phyloP scores from a whole-genome alignment of 2,113 vertebrate genomes.

The Cololabis saira region DNA sequence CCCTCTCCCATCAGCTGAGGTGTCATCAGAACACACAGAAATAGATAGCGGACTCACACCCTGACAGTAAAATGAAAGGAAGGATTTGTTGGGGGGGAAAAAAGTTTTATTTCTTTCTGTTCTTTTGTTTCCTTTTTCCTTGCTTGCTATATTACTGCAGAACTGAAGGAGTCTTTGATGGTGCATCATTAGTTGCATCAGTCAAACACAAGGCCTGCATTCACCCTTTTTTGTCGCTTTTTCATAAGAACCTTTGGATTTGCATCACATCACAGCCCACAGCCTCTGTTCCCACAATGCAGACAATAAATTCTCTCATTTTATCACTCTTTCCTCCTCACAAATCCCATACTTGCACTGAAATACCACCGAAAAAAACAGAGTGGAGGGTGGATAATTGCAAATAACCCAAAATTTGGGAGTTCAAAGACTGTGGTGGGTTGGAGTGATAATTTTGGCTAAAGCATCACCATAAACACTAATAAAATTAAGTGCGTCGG shows the following conservation, averaged over 20 bases:
- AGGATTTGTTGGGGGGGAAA: constrained; percentile 8
- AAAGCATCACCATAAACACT: constrained; percentile 90
- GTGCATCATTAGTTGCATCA: constrained; percentile 52
- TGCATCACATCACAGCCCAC: constrained; percentile 49
- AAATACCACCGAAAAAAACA: constrained; percentile 55
- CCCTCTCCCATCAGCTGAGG: constrained; percentile 33
- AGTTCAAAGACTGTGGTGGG: constrained; percentile 78
- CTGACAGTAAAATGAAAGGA: neutral
- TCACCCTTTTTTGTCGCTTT: constrained; percentile 11
- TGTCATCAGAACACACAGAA: constrained; percentile 36
- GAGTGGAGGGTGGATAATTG: constrained; percentile 73
- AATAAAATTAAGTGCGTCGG: constrained; percentile 97
- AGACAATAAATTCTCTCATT: constrained; percentile 52
- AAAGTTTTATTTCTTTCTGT: constrained; percentile 1
- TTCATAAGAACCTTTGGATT: constrained; percentile 45
- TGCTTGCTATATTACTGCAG: neutral
- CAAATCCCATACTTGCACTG: constrained; percentile 55
- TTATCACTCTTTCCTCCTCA: constrained; percentile 29
- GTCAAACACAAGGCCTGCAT: constrained; percentile 33
- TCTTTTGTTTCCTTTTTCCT: constrained; percentile 5
- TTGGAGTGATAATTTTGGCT: constrained; percentile 78
- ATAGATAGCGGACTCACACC: constrained; percentile 12
- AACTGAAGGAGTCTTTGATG: constrained; percentile 46
- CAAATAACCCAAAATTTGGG: constrained; percentile 74
- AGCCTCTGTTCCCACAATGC: constrained; percentile 35